Percentiles rank a stretch among this genome's conserved stretches.
Evolutionary conservation across 2,113 vertebrate species (phyloP).

Genomic region (Geococcyx californianus): DNA sequence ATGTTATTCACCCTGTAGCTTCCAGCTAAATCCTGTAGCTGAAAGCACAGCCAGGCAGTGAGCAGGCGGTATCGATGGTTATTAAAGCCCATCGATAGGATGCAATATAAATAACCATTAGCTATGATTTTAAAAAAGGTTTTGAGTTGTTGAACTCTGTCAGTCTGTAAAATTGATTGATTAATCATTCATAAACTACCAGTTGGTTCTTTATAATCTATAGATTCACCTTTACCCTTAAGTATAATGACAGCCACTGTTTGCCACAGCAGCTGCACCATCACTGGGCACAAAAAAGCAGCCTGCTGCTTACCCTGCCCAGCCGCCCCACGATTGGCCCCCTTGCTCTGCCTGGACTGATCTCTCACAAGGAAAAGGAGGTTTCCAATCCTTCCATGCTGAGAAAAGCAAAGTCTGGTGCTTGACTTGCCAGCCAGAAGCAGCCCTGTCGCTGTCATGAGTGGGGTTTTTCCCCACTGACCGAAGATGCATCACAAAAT

Average conservation of each 20-base stretch:
- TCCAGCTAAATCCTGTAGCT: background rate
- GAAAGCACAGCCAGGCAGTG: background rate
- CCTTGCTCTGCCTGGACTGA: background rate
- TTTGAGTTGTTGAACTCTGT: background rate
- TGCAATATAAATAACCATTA: background rate
- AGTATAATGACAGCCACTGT: background rate
- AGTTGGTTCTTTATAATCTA: background rate
- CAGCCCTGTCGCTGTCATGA: background rate
- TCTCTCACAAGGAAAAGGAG: background rate
- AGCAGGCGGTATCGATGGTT: background rate
- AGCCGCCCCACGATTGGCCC: rapidly evolving
- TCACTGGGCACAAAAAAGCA: rapidly evolving
- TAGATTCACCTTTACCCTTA: background rate
- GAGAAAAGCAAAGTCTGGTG: rapidly evolving
- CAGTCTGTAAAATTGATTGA: background rate
- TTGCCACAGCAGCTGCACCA: rapidly evolving
- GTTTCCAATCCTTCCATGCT: background rate
- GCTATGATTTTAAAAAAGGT: background rate
- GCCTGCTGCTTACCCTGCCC: background rate
- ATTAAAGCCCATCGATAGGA: background rate
- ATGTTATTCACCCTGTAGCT: background rate
- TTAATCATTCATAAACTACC: background rate
- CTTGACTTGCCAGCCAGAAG: background rate
- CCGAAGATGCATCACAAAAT: background rate
- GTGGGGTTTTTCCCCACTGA: background rate